Base-by-base conservation (phyloP, 1,140 invertebrate species). In the Drosophila kikkawai region DNA sequence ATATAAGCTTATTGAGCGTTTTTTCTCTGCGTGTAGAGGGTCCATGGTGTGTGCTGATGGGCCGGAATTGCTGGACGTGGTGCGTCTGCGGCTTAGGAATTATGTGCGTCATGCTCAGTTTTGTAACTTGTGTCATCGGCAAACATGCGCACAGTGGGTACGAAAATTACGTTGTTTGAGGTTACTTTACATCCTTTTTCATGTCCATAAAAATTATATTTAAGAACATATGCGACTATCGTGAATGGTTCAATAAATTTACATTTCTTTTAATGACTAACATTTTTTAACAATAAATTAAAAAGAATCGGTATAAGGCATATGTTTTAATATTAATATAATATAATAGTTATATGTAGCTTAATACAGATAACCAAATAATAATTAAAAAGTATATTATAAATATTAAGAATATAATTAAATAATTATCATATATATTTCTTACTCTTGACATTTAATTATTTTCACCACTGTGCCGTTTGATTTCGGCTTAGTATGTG, bases 11-110 rank as follows among this genome's bases (percentile, higher is more conserved):
- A n/a, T 11, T 7, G 19, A 7, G 17, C 0, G 12, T 22, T 22
- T 13, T 56, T 22, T 37, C 11, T 26, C 6, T 26, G 3, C 7
- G 8, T 58, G 56, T 13, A 32, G 12, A 37, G 29, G 15, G 7
- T 55, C 17, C n/a, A 17, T 47, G n/a, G 22, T 44, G 42, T 55
- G 34, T 55, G 34, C 53, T 55, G 34, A 36, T 53, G 50, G 50
- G 50, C 32, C 4, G 50, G 57, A 63, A 47, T 57, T 39, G 39
- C 29, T 37, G 70, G 47, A 50, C 42, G 44, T 58, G 51, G 39
- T 75, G 71, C 63, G 71, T 80, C 73, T 83, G 80, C 58, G 73
- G 82, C 77, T 77, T 63, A 80, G 78, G 69, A 85, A 84, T 85
- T 80, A 84, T 84, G 78, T 75, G 69, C 78, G 66, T 81, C 82